Conservation (phyloP, 2,113 vertebrate species). For the Dromaius novaehollandiae region DNA sequence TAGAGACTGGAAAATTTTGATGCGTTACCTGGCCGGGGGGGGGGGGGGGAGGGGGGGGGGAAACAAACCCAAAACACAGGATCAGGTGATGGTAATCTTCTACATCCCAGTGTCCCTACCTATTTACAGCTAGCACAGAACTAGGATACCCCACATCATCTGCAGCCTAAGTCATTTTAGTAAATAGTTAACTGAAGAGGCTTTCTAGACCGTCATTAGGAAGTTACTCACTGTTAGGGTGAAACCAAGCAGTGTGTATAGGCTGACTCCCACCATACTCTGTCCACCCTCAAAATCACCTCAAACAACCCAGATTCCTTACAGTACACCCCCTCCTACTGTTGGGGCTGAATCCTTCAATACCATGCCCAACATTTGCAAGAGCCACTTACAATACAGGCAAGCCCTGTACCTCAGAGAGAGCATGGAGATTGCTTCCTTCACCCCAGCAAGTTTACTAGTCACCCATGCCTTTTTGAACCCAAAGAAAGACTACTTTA, state of each 20-base stretch:
- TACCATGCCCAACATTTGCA: background rate
- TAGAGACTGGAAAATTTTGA: constrained; percentile 70
- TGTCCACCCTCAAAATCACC: background rate
- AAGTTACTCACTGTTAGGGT: background rate
- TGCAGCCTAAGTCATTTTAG: background rate
- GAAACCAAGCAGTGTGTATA: background rate
- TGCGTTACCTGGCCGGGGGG: constrained; percentile 63
- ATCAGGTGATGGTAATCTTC: background rate
- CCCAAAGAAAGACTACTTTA: background rate
- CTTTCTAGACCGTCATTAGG: background rate
- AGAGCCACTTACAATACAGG: background rate
- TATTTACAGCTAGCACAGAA: background rate
- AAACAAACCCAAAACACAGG: background rate
- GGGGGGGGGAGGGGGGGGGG: too few relatives aligned
- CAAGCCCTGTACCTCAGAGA: background rate
- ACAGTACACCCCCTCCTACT: background rate
- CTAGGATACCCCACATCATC: background rate
- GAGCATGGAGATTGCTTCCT: background rate
- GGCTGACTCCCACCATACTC: background rate
- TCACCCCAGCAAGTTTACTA: background rate
- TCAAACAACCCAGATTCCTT: background rate
- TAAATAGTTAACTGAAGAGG: background rate
- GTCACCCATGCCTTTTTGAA: background rate
- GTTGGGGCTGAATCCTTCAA: background rate
- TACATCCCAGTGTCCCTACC: background rate